Evolutionary conservation across 2,888 invertebrate species (phyloP).

Genomic region (Dermolepida albohirtum): DNA sequence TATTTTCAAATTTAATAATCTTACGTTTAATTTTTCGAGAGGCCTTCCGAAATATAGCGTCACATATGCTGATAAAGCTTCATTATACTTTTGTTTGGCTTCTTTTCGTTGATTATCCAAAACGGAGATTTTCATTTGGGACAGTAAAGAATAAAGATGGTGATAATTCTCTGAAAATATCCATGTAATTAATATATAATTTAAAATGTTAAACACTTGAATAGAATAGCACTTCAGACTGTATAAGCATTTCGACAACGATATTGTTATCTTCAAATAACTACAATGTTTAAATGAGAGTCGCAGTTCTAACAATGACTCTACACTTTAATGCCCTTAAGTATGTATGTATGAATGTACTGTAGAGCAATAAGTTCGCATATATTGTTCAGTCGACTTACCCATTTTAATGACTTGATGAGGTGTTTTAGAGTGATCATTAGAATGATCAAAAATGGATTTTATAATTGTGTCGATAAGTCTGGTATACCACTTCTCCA

Average conservation of each 20-base stretch:
- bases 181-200: conserved; percentile 17
- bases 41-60: conserved; percentile 95
- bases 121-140: conserved; percentile 89
- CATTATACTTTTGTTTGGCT: conserved; percentile 89
- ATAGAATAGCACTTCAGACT: no score
- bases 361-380: no score
- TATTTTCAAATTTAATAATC: conserved; percentile 46
- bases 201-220: no score
- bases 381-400: conserved; percentile 55
- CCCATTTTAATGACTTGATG: conserved; percentile 92
- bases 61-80: conserved; percentile 91
- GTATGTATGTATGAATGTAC: no score
- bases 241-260: no score
- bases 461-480: conserved; percentile 87
- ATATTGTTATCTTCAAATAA: no score
- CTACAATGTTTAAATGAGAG: no score
- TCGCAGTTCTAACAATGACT: no score
- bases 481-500: conserved; percentile 91
- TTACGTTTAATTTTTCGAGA: conserved; percentile 89
- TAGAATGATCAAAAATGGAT: conserved; percentile 81
- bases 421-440: conserved; percentile 91
- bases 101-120: conserved; percentile 91
- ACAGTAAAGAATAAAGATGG: conserved; percentile 87
- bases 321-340: no score
- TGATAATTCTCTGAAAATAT: conserved; percentile 89